Evolutionary conservation across 2,888 invertebrate genomes (phyloP).

Genomic region (Conus canariensis): DNA sequence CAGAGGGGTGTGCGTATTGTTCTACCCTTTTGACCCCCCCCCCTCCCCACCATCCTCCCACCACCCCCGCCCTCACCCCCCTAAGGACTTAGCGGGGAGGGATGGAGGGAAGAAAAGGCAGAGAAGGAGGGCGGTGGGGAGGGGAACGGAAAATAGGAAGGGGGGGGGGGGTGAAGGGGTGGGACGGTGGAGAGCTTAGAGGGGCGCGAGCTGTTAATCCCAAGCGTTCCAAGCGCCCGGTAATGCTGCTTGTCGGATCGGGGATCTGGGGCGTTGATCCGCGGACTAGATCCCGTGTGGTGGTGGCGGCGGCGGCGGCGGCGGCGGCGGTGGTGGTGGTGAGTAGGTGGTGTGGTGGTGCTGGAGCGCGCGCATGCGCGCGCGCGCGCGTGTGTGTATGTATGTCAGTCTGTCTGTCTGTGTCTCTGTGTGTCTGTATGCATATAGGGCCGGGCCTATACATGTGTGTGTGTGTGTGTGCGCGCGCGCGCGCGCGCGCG

Average conservation of each 20-base stretch:
- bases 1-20: too few species aligned
- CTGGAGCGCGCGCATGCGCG: background rate
- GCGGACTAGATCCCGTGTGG: too few species aligned
- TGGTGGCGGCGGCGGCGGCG: too few species aligned
- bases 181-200: background rate
- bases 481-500: background rate
- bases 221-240: too few species aligned
- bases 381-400: background rate
- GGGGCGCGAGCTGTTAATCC: too few species aligned
- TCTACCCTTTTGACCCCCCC: too few species aligned
- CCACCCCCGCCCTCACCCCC: too few species aligned
- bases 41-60: too few species aligned
- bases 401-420: background rate
- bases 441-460: background rate
- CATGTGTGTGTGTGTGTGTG: constrained; percentile 12
- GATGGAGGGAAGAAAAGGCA: background rate
- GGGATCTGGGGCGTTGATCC: too few species aligned
- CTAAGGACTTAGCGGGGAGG: too few species aligned
- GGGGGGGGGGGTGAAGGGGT: background rate
- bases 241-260: too few species aligned
- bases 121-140: background rate
- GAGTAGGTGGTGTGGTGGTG: background rate
- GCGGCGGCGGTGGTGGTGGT: too few species aligned
- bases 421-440: background rate
- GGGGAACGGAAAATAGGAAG: background rate